Evolutionary conservation across 2,888 invertebrate species (phyloP), one percentile per base, ranked within the genome.

Genomic region (Drosophila mayaguana): DNA sequence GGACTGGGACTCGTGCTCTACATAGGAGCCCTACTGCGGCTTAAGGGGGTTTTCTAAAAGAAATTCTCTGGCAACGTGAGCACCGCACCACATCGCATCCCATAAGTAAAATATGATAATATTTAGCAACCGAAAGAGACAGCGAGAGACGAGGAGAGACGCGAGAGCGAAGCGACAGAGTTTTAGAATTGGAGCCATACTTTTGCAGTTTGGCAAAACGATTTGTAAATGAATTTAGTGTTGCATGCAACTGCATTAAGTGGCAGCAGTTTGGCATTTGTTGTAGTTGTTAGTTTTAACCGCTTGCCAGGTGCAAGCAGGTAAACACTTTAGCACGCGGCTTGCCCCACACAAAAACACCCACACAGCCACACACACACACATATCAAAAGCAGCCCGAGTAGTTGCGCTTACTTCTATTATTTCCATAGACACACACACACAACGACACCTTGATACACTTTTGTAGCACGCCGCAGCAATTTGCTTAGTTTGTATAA

Each of bases 211-310:
- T 77, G 85, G 80, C 72, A 66, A 69, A 22, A 63, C 65, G 66
- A 83, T 84, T 84, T 84, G 83, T 84, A 84, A 74, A 84, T 87
- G 78, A 84, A 84, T 75, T 84, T 84, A 84, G 73, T 75, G 74
- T 75, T 83, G 78, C 72, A 75, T 63, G 77, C 78, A 66, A 64
- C 72, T 57, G 83, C 86, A 74, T 64, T 45, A 38, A 53, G 54
- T 48, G 53, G 66, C 57, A 73, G 61, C 65, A 68, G 69, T 40
- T 40, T 66, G 63, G 63, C 46, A 66, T 77, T 73, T 69, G 60
- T 70, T 66, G 77, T 59, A 73, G 69, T 63, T 63, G 63, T 74
- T 77, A 68, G 57, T 61, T 57, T 64, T 40, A 55, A 38, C 45
- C 62, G 45, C 59, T 71, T 60, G 71, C 62, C 61, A 63, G 22